Percentiles rank a stretch among this genome's conserved stretches.
Conservation (phyloP, 2,888 invertebrate genomes). For the Lacanobia oleracea region DNA sequence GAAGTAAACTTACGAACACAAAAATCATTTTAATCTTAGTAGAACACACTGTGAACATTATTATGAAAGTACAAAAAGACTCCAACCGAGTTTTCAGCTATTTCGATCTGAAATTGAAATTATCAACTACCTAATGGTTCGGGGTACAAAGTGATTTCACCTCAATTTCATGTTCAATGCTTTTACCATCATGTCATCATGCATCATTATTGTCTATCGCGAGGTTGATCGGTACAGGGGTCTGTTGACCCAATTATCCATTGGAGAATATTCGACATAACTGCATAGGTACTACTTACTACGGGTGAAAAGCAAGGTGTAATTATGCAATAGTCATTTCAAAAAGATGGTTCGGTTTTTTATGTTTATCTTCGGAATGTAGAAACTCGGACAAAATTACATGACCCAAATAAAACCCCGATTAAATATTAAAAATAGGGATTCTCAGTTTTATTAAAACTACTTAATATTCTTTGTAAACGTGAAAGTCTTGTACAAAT, state of each 20-base stretch:
- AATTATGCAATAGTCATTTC: neutral
- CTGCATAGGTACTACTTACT: neutral
- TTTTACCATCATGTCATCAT: slow-evolving; percentile 32
- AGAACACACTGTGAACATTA: neutral
- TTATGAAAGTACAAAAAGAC: neutral
- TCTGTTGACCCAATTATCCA: slow-evolving; percentile 20
- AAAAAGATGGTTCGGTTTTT: too few species aligned
- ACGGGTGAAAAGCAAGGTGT: neutral
- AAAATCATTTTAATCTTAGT: neutral
- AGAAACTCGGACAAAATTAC: too few species aligned
- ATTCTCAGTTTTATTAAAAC: neutral
- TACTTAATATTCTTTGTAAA: slow-evolving; percentile 1
- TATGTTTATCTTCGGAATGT: neutral
- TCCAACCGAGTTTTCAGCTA: neutral
- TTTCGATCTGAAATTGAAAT: slow-evolving; percentile 6
- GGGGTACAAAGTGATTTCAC: slow-evolving; percentile 23
- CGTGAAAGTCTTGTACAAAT: slow-evolving; percentile 13
- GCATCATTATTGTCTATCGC: slow-evolving; percentile 27
- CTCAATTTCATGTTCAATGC: slow-evolving; percentile 32
- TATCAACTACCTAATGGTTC: slow-evolving; percentile 9
- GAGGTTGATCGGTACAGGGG: slow-evolving; percentile 22
- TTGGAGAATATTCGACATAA: neutral
- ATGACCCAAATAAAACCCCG: too few species aligned
- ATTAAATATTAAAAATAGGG: too few species aligned
- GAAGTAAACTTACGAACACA: neutral